Evolutionary conservation across 1,140 invertebrate genomes (phyloP).

Genomic region (Bathynomus jamesi): DNA sequence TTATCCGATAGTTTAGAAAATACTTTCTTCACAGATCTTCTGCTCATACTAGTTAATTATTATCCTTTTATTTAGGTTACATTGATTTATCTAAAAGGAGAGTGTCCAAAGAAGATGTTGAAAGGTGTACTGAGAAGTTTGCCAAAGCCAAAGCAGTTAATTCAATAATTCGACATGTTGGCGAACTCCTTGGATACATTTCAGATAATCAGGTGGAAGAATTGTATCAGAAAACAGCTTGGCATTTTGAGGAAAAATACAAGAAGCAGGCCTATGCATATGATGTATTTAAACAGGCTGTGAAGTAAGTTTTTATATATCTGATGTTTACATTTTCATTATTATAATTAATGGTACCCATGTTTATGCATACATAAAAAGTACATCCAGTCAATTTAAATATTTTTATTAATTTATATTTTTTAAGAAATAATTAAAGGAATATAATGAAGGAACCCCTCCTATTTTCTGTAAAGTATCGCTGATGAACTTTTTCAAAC

Average conservation of each 20-base stretch:
- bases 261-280: slow-evolving; percentile 93
- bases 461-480: too few species aligned
- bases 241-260: slow-evolving; percentile 96
- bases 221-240: slow-evolving; percentile 94
- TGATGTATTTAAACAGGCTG: slow-evolving; percentile 97
- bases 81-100: slow-evolving; percentile 98
- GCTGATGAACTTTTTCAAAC: too few species aligned
- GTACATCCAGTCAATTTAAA: neutral
- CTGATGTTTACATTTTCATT: too few species aligned
- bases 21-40: too few species aligned
- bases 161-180: slow-evolving; percentile 94
- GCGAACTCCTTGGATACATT: slow-evolving; percentile 85
- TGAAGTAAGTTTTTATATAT: slow-evolving; percentile 61
- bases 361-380: too few species aligned
- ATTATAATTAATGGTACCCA: too few species aligned
- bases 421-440: too few species aligned
- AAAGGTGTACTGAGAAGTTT: slow-evolving; percentile 96
- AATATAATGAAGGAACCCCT: too few species aligned
- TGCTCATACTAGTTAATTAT: too few species aligned
- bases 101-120: slow-evolving; percentile 86
- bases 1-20: too few species aligned
- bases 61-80: slow-evolving; percentile 66
- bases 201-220: slow-evolving; percentile 88
- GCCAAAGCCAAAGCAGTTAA: slow-evolving; percentile 98
- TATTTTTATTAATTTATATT: neutral